These are phyloP conservation scores for Torymus texanus DNA, from an alignment of 2,888 invertebrate genomes.

Conservation along the genomic window DNA sequence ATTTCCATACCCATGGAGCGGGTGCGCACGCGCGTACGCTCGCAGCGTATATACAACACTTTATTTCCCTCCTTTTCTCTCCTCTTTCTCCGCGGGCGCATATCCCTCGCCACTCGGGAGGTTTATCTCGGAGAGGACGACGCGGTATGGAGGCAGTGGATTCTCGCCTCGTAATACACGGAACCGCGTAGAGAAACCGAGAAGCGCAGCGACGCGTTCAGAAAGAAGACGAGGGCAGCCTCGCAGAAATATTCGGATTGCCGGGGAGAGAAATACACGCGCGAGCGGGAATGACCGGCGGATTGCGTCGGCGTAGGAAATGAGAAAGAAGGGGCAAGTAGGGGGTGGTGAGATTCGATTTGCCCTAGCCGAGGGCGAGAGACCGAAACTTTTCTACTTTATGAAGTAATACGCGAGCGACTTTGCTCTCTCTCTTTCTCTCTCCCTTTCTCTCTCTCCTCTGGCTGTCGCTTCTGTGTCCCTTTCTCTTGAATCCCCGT, in stretches of 20 bases:
- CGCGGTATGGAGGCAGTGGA: constrained; percentile 5
- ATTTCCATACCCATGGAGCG: constrained; percentile 21
- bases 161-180: constrained; percentile 44
- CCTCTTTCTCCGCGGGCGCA: neutral
- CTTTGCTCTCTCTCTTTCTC: constrained; percentile 29
- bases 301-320: constrained; percentile 48
- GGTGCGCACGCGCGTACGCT: no score
- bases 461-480: constrained; percentile 14
- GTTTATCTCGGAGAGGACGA: constrained; percentile 28
- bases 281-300: constrained; percentile 36
- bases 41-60: constrained; percentile 2
- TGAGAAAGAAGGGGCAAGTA: constrained; percentile 38
- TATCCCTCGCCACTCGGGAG: neutral
- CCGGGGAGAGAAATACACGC: constrained; percentile 34
- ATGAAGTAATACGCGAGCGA: constrained; percentile 52
- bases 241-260: constrained; percentile 45
- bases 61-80: neutral
- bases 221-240: constrained; percentile 29
- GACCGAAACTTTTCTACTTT: constrained; percentile 58
- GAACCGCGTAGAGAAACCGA: constrained; percentile 4
- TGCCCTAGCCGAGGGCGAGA: constrained; percentile 52
- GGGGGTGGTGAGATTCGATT: constrained; percentile 47
- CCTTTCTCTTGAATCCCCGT: constrained; percentile 4
- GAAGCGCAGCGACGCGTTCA: constrained; percentile 39
- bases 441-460: constrained; percentile 8